Conservation (phyloP, 2,113 vertebrate genomes). For the Gadus chalcogrammus region DNA sequence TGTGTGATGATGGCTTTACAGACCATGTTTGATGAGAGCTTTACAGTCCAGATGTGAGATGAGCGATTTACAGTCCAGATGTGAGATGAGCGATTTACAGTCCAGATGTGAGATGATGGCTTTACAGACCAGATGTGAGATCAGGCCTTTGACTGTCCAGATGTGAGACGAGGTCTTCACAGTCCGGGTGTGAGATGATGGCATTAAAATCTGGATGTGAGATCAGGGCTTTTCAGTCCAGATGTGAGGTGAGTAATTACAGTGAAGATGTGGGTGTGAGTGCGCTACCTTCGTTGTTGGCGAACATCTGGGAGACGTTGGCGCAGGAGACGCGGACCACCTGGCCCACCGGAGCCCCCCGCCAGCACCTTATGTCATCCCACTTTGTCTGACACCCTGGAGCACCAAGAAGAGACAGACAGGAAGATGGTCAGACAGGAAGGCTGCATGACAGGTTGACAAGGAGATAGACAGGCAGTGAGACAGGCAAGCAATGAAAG, state of each 20-base stretch:
- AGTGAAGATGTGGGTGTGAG: neutral
- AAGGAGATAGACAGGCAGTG: neutral
- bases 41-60: too few relatives aligned
- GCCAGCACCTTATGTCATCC: conserved; percentile 70
- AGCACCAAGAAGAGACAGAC: neutral
- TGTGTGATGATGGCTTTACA: too few relatives aligned
- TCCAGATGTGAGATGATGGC: too few relatives aligned
- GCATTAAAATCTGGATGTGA: neutral
- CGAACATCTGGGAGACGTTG: conserved; percentile 69
- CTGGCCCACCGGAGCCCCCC: conserved; percentile 60
- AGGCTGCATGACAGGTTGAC: neutral
- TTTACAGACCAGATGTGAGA: neutral
- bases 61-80: too few relatives aligned
- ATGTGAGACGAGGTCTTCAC: too few relatives aligned
- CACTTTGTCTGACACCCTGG: conserved; percentile 66
- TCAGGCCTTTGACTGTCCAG: too few relatives aligned
- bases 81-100: too few relatives aligned
- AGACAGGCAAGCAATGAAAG: too few relatives aligned
- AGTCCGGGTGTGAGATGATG: too few relatives aligned
- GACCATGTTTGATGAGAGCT: too few relatives aligned
- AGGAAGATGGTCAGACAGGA: neutral
- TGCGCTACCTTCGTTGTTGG: conserved; percentile 61
- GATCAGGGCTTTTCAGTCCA: neutral
- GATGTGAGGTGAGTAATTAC: neutral
- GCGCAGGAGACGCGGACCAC: conserved; percentile 65